Evolutionary conservation across 2,888 invertebrate species (phyloP).

Genomic region (Drosophila kanekoi): DNA sequence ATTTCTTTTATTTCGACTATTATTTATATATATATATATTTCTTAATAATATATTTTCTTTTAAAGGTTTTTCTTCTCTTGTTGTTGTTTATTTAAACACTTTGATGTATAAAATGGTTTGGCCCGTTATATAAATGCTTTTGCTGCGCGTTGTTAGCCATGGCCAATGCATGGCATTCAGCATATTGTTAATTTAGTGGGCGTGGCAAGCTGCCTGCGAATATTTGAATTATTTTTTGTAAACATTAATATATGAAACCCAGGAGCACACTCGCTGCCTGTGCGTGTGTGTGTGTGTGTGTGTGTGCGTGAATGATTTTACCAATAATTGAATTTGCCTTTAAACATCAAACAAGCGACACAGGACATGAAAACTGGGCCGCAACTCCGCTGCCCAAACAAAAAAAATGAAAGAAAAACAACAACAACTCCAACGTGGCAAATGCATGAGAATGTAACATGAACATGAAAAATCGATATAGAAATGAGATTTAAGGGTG

Average conservation of each 20-base stretch:
- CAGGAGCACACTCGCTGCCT: background rate
- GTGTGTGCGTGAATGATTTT: slow-evolving; percentile 27
- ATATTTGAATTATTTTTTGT: background rate
- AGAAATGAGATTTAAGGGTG: slow-evolving; percentile 80
- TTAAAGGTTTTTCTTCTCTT: slow-evolving; percentile 1
- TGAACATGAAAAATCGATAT: slow-evolving; percentile 78
- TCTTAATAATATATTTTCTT: slow-evolving; percentile 9
- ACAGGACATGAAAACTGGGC: slow-evolving; percentile 53
- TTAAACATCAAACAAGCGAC: slow-evolving; percentile 49
- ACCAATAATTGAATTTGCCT: slow-evolving; percentile 60
- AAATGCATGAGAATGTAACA: slow-evolving; percentile 64
- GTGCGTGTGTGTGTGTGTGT: slow-evolving; percentile 2
- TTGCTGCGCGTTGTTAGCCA: slow-evolving; percentile 73
- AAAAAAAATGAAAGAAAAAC: slow-evolving; percentile 4
- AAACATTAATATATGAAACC: slow-evolving; percentile 15
- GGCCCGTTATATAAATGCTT: slow-evolving; percentile 77
- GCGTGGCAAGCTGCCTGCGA: slow-evolving; percentile 54
- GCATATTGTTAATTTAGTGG: slow-evolving; percentile 65
- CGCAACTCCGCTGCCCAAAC: slow-evolving; percentile 21
- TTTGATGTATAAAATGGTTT: slow-evolving; percentile 76
- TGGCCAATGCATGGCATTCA: slow-evolving; percentile 76
- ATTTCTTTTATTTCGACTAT: slow-evolving; percentile 38
- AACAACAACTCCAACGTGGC: slow-evolving; percentile 13
- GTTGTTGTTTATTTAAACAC: slow-evolving; percentile 68
- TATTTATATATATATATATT: slow-evolving; percentile 17